Conservation (phyloP, 2,797 vertebrate genomes). For the Melanitta fusca region DNA sequence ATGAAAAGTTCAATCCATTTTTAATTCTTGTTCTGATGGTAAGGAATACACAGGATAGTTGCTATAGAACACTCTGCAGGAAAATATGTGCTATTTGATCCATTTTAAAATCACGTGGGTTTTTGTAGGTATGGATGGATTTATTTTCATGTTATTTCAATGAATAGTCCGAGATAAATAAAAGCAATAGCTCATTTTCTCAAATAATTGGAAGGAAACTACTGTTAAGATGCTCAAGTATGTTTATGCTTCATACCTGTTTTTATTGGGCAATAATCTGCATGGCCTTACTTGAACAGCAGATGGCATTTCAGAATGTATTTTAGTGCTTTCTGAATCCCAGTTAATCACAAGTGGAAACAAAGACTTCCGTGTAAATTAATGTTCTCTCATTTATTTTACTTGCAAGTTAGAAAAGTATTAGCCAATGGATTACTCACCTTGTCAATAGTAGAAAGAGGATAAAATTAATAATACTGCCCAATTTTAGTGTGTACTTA, state of each 20-base stretch:
- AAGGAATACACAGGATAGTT: neutral
- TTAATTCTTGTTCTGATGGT: neutral
- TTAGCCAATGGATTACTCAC: neutral
- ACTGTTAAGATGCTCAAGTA: neutral
- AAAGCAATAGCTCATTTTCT: neutral
- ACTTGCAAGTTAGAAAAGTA: neutral
- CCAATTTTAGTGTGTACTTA: neutral
- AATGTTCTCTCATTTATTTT: neutral
- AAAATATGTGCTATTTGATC: neutral
- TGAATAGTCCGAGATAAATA: neutral
- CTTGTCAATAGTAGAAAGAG: neutral
- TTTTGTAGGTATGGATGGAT: neutral
- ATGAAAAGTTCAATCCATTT: neutral
- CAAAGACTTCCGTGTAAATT: neutral
- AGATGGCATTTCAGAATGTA: conserved; percentile 25
- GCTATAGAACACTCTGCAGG: neutral
- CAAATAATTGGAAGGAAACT: neutral
- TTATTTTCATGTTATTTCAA: neutral
- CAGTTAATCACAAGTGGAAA: neutral
- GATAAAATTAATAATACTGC: neutral
- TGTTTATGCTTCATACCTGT: neutral
- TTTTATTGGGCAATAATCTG: neutral
- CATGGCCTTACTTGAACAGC: neutral
- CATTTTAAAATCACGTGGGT: neutral
- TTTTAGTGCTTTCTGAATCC: neutral